Evolutionary conservation across 1,140 invertebrate species (phyloP).

Genomic region (Coptotermes formosanus): DNA sequence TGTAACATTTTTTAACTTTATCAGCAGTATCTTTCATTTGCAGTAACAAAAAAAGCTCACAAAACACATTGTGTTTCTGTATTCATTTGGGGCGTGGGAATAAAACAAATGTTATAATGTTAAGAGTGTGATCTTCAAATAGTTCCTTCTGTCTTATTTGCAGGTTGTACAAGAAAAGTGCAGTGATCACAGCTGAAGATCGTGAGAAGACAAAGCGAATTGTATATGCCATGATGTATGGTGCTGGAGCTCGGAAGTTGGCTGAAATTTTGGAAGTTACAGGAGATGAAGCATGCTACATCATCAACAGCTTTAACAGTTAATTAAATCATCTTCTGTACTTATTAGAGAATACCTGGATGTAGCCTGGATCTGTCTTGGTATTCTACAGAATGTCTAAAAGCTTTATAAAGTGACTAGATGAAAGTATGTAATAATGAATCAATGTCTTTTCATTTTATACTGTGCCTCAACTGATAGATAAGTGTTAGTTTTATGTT

Average conservation of each 20-base stretch:
- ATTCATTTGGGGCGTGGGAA: neutral
- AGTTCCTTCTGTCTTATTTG: neutral
- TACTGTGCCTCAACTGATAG: too few relatives aligned
- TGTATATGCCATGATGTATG: constrained; percentile 62
- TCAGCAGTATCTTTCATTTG: too few relatives aligned
- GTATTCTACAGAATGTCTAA: too few relatives aligned
- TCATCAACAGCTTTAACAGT: constrained; percentile 48
- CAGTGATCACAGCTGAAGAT: constrained; percentile 40
- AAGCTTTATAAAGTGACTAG: too few relatives aligned
- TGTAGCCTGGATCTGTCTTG: too few relatives aligned
- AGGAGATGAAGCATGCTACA: constrained; percentile 47
- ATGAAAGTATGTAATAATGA: too few relatives aligned
- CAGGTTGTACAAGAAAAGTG: neutral
- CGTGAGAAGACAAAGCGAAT: constrained; percentile 59
- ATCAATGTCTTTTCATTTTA: too few relatives aligned
- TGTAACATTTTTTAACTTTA: too few relatives aligned
- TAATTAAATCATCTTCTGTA: constrained; percentile 18
- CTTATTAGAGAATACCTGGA: neutral
- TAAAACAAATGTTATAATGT: neutral
- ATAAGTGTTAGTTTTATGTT: too few relatives aligned
- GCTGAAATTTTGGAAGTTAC: constrained; percentile 53
- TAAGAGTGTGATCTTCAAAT: neutral
- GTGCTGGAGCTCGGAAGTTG: constrained; percentile 54
- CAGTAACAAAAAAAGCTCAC: too few relatives aligned
- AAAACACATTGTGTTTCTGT: too few relatives aligned